Base-by-base conservation (phyloP, 1,140 invertebrate genomes). In the Camponotus floridanus region DNA sequence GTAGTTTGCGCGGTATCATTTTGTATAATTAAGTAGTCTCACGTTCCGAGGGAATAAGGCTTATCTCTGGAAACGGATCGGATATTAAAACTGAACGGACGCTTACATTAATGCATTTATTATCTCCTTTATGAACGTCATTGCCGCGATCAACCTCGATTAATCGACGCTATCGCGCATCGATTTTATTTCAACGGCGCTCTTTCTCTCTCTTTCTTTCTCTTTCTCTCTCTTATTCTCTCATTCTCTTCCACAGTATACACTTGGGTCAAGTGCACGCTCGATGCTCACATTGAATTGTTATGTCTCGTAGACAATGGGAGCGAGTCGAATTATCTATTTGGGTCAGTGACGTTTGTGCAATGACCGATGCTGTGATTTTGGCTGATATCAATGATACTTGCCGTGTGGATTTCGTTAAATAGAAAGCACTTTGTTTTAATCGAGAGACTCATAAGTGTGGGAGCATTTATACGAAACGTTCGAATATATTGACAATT, bases 301-400 rank as follows among this genome's bases (percentile, higher is more conserved):
- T 81, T 59, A 51, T 39, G 84, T 90, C 87, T 90, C 80, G 62
- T 78, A 86, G 88, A 90, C 88, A 90, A 90, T 90, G 74, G 85
- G 36, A 48, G 33, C 39, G 71, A 42, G 62, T 85, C 87, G 81
- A 86, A 88, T 88, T 89, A 89, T 79, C 78, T 85, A 88, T 78
- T 67, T 84, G 71, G 76, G 51, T 83, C 76, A 55, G 55, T 74
- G 73, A 70, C 68, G 61, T 86, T 80, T 33, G 85, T 31, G 39
- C 57, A 31, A 84, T 51, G 42, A 8, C 36, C 39, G 61, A 59
- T 74, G 65, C 39, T 73, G 59, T 65, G 87, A 83, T 76, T 86
- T 80, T 67, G 51, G 6, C 36, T 26, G 51, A 81, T 81, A 73
- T 81, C 51, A 39, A 13, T 42, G 67, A 45, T 73, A 21, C 39